phyloP scores from a whole-genome alignment of 2,113 vertebrate species.

The Speoplatyrhinus poulsoni region DNA sequence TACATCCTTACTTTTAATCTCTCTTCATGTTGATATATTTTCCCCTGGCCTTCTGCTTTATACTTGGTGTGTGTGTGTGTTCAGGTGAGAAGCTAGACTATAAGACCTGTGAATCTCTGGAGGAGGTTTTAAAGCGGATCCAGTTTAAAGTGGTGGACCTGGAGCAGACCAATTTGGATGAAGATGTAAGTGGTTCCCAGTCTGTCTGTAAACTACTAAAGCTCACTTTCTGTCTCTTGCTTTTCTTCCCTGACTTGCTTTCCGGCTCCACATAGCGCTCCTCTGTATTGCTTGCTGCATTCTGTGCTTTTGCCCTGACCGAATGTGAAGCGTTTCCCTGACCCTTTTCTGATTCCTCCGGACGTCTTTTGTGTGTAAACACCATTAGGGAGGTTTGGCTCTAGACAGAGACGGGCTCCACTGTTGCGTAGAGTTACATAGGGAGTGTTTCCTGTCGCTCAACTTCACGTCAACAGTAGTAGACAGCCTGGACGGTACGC shows the following conservation, averaged over 20 bases:
- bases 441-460: conserved; percentile 38
- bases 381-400: conserved; percentile 36
- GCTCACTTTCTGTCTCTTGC: neutral
- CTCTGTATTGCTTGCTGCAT: neutral
- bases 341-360: conserved; percentile 47
- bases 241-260: neutral
- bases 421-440: conserved; percentile 21
- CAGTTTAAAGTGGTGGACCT: conserved; percentile 92
- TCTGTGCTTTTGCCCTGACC: conserved; percentile 9
- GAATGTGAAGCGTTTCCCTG: conserved; percentile 49
- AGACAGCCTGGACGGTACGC: neutral
- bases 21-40: conserved; percentile 1
- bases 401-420: conserved; percentile 17
- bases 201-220: too few relatives aligned
- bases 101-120: conserved; percentile 89
- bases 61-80: conserved; percentile 1
- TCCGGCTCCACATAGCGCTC: neutral
- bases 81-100: conserved; percentile 92
- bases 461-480: conserved; percentile 19
- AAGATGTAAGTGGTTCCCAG: conserved; percentile 83
- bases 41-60: neutral
- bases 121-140: conserved; percentile 92
- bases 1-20: neutral
- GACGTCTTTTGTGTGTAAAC: conserved; percentile 63
- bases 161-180: conserved; percentile 92